Base-by-base conservation (phyloP, 1,140 invertebrate genomes). In the Geopemphigus sp. region DNA sequence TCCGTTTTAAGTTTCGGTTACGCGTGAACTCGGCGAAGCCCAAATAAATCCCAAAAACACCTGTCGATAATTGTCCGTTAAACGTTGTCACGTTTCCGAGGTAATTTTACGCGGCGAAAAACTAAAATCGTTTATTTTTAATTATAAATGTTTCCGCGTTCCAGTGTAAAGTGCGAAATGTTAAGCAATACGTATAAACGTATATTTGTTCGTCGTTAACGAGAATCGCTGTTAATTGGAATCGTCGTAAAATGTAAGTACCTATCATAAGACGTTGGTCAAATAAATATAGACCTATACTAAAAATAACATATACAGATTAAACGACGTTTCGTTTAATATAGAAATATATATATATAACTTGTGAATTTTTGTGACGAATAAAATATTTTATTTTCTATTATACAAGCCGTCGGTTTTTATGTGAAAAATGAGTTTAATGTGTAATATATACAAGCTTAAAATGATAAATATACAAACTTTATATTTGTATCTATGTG, bases 381-480 rank as follows among this genome's bases (percentile, higher is more conserved):
- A 56, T 2, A 26, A 59, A 12, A 59, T 57, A 22, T 57, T 57
- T 57, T n/a, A n/a, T 5, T 19, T 24, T 57, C 2, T 8, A 10
- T 2, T 57, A 57, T 22, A 45, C 39, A 24, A 57, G 6, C 24
- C 6, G 19, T 1, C n/a, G 17, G 1, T 5, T 56, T n/a, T 0
- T 57, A 57, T 22, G 22, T 57, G 54, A 22, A 57, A 57, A 57
- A 57, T 22, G 54, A 57, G 53, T 57, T 57, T 22, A 22, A 57
- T 57, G 10, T 57, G 54, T 50, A 50, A 22, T 10, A 22, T 59
- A 59, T 59, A 59, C 56, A 24, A 59, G 22, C 2, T 59, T 59
- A 59, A 59, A 59, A 59, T 59, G 22, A 59, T 59, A 59, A 39
- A 59, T 59, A 12, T 24, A 59, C 56, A 26, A 59, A 59, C 56